Base-by-base conservation (phyloP, 1,140 invertebrate genomes). In the Phymastichus coffea region DNA sequence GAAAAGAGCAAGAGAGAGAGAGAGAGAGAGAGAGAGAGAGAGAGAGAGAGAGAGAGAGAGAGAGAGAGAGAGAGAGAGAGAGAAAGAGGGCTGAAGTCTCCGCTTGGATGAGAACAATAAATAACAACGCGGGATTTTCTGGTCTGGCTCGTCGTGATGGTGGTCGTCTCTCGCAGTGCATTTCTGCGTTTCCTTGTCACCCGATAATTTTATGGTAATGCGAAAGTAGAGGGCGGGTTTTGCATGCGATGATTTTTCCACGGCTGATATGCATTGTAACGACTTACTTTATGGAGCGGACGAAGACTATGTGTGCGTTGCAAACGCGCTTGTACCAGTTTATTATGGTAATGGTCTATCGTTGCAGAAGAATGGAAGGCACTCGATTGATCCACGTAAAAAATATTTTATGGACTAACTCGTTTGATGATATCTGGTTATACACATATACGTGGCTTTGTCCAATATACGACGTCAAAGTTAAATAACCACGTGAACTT, bases 21-120 rank as follows among this genome's bases (percentile, higher is more conserved):
- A 10, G 41, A 48, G 25, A 47, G 25, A 4, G 4, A 35, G 17
- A 25, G 37, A 23, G 35, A 30, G 35, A 44, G 41, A n/a, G n/a
- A 47, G n/a, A n/a, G n/a, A 20, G 28, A 33, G 15, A 19, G 8
- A 51, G 46, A 30, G 44, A 23, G 38, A 56, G 37, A 47, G 22
- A 54, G 49, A 63, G 4, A 54, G 57, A 49, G 30, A 55, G 20
- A 41, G 17, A 46, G 40, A 37, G 44, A 35, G 30, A 51, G 38
- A 28, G 25, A 12, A 53, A 20, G 17, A 56, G 19, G 12, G n/a
- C 30, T 19, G 25, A 15, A 30, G 33, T n/a, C n/a, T n/a, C 70
- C 68, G 64, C 62, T 66, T 53, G 68, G 66, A 67, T 65, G 65
- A 62, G 71, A 77, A 79, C 78, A 78, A 79, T 77, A 78, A 79